phyloP scores from a whole-genome alignment of 1,140 invertebrate species.

The Diploscapter pachys region DNA sequence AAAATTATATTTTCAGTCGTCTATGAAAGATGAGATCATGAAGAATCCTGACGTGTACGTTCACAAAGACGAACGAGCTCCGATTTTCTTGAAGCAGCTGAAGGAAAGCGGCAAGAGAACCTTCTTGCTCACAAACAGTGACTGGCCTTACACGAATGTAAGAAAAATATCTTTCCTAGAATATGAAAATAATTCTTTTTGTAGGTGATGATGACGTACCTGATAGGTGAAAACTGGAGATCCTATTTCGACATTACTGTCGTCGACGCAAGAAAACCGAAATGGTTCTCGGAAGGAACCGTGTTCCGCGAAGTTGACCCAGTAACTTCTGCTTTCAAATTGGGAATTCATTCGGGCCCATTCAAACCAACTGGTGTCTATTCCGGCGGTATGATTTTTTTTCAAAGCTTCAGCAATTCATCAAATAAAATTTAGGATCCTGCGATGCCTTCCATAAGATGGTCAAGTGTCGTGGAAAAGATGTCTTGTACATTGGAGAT shows the following conservation, averaged over 20 bases:
- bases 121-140: conserved; percentile 93
- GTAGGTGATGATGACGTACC: conserved; percentile 83
- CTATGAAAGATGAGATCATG: conserved; percentile 82
- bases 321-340: conserved; percentile 79
- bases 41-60: conserved; percentile 86
- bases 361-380: conserved; percentile 71
- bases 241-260: conserved; percentile 96
- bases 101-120: conserved; percentile 83
- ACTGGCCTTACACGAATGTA: conserved; percentile 85
- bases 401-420: conserved; percentile 49
- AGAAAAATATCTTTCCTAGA: conserved; percentile 36
- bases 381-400: conserved; percentile 63
- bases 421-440: conserved; percentile 64
- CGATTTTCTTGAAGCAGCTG: conserved; percentile 80
- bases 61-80: conserved; percentile 83
- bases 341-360: conserved; percentile 79
- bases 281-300: conserved; percentile 95
- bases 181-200: conserved; percentile 36
- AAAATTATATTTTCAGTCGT: conserved; percentile 68
- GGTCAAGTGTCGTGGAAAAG: conserved; percentile 92
- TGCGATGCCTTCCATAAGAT: conserved; percentile 95
- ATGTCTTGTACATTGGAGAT: conserved; percentile 96
- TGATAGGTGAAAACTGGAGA: conserved; percentile 79
- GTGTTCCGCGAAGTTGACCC: conserved; percentile 76
- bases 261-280: conserved; percentile 89